Conservation (phyloP, 2,113 vertebrate genomes). For the Calypte anna region DNA sequence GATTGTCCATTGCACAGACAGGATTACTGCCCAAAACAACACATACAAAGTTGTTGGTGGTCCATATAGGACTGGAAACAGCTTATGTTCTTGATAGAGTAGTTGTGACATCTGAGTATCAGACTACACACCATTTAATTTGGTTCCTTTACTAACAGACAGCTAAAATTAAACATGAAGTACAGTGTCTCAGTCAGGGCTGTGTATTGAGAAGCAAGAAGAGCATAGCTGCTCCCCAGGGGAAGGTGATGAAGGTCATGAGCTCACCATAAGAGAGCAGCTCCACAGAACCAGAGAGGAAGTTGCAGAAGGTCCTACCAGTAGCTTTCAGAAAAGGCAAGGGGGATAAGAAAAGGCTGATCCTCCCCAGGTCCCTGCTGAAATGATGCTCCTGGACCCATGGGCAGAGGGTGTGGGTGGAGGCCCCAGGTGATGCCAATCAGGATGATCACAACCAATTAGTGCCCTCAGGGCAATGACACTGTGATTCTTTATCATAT, state of each 20-base stretch:
- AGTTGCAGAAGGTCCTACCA: not conserved
- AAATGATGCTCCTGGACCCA: not conserved
- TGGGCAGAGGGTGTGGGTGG: not conserved
- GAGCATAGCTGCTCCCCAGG: not conserved
- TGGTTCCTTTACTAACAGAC: not conserved
- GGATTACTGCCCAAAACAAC: not conserved
- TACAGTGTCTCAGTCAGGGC: not conserved
- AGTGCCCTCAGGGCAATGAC: not conserved
- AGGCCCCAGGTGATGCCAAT: not conserved
- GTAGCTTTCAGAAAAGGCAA: not conserved
- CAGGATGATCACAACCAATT: not conserved
- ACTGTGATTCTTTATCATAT: not conserved
- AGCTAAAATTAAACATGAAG: not conserved
- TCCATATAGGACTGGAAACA: not conserved
- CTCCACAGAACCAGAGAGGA: not conserved
- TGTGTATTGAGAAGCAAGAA: not conserved
- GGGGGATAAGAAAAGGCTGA: rapidly evolving
- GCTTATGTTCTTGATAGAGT: not conserved
- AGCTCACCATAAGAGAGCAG: not conserved
- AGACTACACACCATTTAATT: not conserved
- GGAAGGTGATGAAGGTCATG: not conserved
- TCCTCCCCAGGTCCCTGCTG: rapidly evolving
- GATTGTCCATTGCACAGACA: not conserved
- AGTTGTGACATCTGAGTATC: not conserved
- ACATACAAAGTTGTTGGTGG: not conserved